Base-by-base conservation (phyloP, 2,797 vertebrate genomes). In the Florisuga fusca region DNA sequence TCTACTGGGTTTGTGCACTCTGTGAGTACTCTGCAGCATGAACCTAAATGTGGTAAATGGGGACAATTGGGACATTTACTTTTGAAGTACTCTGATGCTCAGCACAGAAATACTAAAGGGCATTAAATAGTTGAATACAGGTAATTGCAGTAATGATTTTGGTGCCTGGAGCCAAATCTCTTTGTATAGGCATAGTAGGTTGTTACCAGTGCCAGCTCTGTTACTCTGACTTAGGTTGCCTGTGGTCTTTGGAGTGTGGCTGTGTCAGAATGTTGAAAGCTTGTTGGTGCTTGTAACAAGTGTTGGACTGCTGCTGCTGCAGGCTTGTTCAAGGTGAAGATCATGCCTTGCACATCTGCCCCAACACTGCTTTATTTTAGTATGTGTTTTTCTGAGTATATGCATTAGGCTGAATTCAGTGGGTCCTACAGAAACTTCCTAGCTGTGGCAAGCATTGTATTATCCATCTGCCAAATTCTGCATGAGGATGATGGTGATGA, bases 341-440 rank as follows among this genome's bases (percentile, higher is more conserved):
- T 29, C 12, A 2, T 59, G 12, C 51, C 38, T 71, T 64, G 29
- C 61, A 86, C 20, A 43, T 26, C 7, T 76, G 4, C 15, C 19
- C 7, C 34, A 62, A 21, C 14, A 9, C 31, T 54, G n/a, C 27
- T 67, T 25, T 66, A 26, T 62, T 87, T 82, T 36, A 55, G 27
- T 55, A 17, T 0, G 0, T n/a, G 23, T 34, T 54, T 63, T 73
- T 34, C 31, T 59, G 19, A 29, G 5, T 43, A 17, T 73, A 4
- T 27, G 45, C 73, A 27, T 62, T 38, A 53, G 17, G 22, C 66
- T 8, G 71, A 64, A 64, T 31, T 15, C 68, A 79, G 46, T 27
- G 59, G 27, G 29, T 71, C 33, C n/a, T 71, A 10, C 0, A 3
- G 41, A 66, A 67, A 16, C 16, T 25, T 51, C 27, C 19, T n/a